A percentile compares a stretch with the other conserved stretches of the same genome.
Conservation (phyloP, 35 echinoderm and acorn worm genomes). For the Lytechinus pictus region DNA sequence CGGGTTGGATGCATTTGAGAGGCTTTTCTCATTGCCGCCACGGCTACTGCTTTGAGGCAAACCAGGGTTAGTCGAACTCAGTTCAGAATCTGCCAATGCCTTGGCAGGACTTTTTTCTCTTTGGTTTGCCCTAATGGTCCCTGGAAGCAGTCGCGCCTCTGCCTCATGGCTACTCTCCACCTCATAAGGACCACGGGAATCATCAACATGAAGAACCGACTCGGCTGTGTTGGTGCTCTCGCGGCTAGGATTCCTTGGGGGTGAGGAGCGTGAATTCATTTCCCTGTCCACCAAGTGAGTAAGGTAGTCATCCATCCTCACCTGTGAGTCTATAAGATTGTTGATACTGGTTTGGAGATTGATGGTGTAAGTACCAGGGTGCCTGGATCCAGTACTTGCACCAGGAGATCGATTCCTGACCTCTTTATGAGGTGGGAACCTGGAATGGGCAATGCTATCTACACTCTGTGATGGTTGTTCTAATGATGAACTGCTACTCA, state of each 20-base stretch:
- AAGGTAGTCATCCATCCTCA: conserved; percentile 67
- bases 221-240: conserved; percentile 67
- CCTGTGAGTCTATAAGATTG: conserved; percentile 65
- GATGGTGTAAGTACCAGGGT: conserved; percentile 35
- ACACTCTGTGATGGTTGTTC: conserved; percentile 43
- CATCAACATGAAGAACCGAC: conserved; percentile 60
- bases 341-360: conserved; percentile 62
- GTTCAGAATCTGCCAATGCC: conserved; percentile 34
- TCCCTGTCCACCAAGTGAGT: conserved; percentile 64
- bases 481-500: conserved; percentile 51
- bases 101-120: conserved; percentile 39
- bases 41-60: conserved; percentile 39
- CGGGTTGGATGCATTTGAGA: not conserved
- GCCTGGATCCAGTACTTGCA: conserved; percentile 31
- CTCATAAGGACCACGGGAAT: conserved; percentile 33
- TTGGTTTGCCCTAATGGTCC: conserved; percentile 1
- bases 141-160: conserved; percentile 37
- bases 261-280: conserved; percentile 62
- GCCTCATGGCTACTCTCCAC: conserved; percentile 54
- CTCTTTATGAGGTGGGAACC: conserved; percentile 25
- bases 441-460: conserved; percentile 31
- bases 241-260: conserved; percentile 57
- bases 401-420: conserved; percentile 35
- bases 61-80: conserved; percentile 48
- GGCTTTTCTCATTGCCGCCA: conserved; percentile 15